Percentiles rank a stretch among this genome's conserved stretches.
Conservation (phyloP, 2,113 vertebrate genomes). For the Onychorhynchus coronatus region DNA sequence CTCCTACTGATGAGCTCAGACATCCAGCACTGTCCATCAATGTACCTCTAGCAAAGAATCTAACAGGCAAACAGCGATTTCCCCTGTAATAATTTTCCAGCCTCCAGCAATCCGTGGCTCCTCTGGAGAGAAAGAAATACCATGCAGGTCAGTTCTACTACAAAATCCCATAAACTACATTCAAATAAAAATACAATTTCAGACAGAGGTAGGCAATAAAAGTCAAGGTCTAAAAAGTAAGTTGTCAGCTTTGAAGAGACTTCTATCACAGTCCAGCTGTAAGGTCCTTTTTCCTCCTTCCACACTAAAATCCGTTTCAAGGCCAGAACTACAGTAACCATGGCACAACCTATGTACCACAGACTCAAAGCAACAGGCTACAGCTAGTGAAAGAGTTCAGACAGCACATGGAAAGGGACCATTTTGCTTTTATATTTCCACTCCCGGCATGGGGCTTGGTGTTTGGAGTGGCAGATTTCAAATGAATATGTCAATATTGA, state of each 20-base stretch:
- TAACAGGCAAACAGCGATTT: background rate
- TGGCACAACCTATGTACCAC: background rate
- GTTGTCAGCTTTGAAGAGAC: background rate
- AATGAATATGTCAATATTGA: background rate
- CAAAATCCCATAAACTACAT: background rate
- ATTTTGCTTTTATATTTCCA: background rate
- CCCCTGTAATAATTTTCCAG: background rate
- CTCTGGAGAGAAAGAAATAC: background rate
- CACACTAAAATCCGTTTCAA: background rate
- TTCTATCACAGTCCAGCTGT: background rate
- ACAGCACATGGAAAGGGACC: background rate
- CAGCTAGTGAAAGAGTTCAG: background rate
- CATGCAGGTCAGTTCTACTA: background rate
- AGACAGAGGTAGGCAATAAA: background rate
- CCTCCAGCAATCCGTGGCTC: background rate
- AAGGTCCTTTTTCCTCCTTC: background rate
- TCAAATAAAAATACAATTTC: background rate
- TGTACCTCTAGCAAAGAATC: background rate
- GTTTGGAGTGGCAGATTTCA: background rate
- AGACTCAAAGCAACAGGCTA: background rate
- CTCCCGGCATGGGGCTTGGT: background rate
- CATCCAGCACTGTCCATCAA: background rate
- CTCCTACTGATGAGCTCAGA: background rate
- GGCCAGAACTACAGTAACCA: background rate
- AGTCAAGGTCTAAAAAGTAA: background rate